phyloP scores from a whole-genome alignment of 2,113 vertebrate genomes.

The Daphoenositta chrysoptera region DNA sequence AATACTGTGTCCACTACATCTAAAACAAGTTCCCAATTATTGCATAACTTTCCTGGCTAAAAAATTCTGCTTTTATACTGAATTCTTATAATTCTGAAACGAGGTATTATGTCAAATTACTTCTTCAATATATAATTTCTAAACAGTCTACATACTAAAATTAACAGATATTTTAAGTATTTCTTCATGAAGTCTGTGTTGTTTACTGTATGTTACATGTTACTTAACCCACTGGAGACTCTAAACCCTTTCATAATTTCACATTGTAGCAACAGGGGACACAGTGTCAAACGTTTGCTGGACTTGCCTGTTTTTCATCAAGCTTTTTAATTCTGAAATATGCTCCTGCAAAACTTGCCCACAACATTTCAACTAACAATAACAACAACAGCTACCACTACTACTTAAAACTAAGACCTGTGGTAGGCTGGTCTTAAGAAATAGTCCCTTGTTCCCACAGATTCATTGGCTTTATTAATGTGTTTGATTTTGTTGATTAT shows the following conservation, averaged over 20 bases:
- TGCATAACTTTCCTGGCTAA: not conserved
- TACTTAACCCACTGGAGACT: not conserved
- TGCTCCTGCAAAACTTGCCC: not conserved
- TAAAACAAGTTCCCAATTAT: not conserved
- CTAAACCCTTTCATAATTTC: not conserved
- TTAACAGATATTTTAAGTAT: not conserved
- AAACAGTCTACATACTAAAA: not conserved
- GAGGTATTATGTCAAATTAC: not conserved
- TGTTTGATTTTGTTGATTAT: not conserved
- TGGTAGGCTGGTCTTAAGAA: not conserved
- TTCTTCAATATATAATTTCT: not conserved
- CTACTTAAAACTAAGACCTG: not conserved
- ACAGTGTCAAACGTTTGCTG: not conserved
- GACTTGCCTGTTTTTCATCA: not conserved
- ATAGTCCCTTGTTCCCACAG: not conserved
- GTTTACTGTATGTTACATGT: not conserved
- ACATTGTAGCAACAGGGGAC: not conserved
- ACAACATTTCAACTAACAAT: not conserved
- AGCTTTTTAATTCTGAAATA: not conserved
- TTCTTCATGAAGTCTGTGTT: not conserved
- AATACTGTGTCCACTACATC: not conserved
- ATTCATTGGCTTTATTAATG: not conserved
- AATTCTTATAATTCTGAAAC: not conserved
- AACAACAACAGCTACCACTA: not conserved
- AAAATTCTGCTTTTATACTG: not conserved